Conservation (phyloP, 1,140 invertebrate genomes). For the Megathymus violae region DNA sequence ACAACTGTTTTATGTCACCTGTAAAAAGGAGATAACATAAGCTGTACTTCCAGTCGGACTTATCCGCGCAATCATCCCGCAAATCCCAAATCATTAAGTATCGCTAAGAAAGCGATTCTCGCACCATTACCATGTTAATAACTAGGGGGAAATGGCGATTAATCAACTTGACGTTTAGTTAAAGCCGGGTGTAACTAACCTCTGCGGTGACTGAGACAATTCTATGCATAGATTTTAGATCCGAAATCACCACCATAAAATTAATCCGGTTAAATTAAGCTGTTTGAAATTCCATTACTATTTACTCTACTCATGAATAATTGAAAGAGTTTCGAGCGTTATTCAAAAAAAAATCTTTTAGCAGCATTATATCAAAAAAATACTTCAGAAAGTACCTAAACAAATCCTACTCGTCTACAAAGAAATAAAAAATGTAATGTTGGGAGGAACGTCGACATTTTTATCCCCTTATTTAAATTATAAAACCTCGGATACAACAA, state of each 20-base stretch:
- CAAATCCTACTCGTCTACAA: neutral
- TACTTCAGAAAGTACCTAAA: constrained; percentile 4
- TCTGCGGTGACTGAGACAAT: constrained; percentile 62
- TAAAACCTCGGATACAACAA: constrained; percentile 68
- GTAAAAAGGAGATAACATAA: constrained; percentile 65
- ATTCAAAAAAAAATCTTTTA: too few relatives aligned
- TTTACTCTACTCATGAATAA: neutral
- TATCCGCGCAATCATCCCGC: constrained; percentile 75
- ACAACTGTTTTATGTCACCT: constrained; percentile 45
- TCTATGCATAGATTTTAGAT: constrained; percentile 76
- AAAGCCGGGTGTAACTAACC: constrained; percentile 62
- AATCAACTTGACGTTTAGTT: constrained; percentile 78
- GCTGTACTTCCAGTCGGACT: constrained; percentile 39
- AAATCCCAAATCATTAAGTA: constrained; percentile 82
- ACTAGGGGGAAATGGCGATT: constrained; percentile 75
- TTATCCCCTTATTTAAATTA: constrained; percentile 73
- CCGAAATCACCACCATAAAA: constrained; percentile 33
- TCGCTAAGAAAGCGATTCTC: constrained; percentile 81
- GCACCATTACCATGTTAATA: constrained; percentile 82
- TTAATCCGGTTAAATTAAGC: constrained; percentile 24
- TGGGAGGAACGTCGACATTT: constrained; percentile 41
- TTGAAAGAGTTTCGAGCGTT: neutral
- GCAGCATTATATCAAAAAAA: too few relatives aligned
- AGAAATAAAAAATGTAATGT: constrained; percentile 34
- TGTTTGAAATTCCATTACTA: constrained; percentile 10